phyloP scores from a whole-genome alignment of 2,797 vertebrate species.

The Limnodromus scolopaceus region DNA sequence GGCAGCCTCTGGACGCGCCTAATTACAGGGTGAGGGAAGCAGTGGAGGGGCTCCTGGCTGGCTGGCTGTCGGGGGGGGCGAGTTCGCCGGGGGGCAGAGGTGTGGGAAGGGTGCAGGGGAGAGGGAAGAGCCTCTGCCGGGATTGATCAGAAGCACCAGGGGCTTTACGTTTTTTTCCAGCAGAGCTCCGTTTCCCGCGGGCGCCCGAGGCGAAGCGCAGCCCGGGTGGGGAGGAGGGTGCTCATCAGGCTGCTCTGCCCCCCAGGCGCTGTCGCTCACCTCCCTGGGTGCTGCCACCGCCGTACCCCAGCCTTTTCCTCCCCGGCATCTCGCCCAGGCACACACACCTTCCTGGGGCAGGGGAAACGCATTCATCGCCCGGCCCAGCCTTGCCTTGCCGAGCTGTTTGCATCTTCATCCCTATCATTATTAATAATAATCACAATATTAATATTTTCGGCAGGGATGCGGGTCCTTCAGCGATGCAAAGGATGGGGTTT shows the following conservation, averaged over 20 bases:
- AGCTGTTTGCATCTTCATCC: background rate
- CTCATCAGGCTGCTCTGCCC: background rate
- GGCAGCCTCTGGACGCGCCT: background rate
- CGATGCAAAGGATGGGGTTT: accelerated
- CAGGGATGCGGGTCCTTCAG: background rate
- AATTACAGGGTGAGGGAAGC: background rate
- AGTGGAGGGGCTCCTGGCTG: background rate
- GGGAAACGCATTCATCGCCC: accelerated
- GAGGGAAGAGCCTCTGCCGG: background rate
- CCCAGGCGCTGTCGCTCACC: background rate
- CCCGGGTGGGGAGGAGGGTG: background rate
- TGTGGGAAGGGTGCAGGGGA: background rate
- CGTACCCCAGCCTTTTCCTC: background rate
- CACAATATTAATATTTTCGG: accelerated
- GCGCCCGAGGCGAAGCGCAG: background rate
- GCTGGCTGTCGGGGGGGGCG: background rate
- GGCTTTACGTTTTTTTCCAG: accelerated
- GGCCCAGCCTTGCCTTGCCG: background rate
- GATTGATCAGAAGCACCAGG: background rate
- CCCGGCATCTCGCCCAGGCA: accelerated
- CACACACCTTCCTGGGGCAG: background rate
- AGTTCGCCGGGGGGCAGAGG: background rate
- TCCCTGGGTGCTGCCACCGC: background rate
- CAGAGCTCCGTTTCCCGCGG: accelerated
- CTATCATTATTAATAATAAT: accelerated